Base-by-base conservation (phyloP, 1,140 invertebrate species). In the Thaumatotibia leucotreta region DNA sequence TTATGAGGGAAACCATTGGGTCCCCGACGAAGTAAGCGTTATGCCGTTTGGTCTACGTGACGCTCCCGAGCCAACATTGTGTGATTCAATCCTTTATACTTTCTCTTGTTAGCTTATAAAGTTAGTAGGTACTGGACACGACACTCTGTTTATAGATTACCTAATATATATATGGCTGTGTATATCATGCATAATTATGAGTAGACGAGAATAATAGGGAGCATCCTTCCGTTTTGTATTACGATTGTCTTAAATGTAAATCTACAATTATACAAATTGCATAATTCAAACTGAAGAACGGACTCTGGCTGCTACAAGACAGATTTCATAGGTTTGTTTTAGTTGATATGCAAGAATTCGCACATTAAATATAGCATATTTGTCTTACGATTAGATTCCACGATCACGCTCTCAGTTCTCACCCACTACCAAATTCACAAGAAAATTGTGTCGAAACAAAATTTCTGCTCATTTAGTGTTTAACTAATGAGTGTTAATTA, bases 401-500 rank as follows among this genome's bases (percentile, higher is more conserved):
- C 27, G 10, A 14, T 52, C 23, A 58, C 24, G 6, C 23, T n/a
- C n/a, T n/a, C n/a, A n/a, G n/a, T 29, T 58, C 24, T 17, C 39
- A 14, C 4, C 1, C 39, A 29, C 52, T 27, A 58, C 17, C 1
- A 58, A 58, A 58, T 58, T 58, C 52, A 58, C 24, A 58, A 58
- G 52, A 58, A 58, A 29, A 27, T 24, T 54, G 69, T 71, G 71
- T 69, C 35, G 64, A 64, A 70, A 68, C 52, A 35, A 64, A 35
- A 49, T 67, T 68, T 64, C 33, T 61, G 45, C 33, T 52, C 24
- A 29, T 69, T 49, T 49, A 64, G 70, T 73, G 61, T 70, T 64
- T 70, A 39, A 70, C 75, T 81, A 83, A 83, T 83, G 75, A 81
- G 74, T 64, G 54, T 75, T 78, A 81, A 83, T 83, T 77, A 76